phyloP scores from a whole-genome alignment of 2,888 invertebrate genomes.

The Hedya salicella region DNA sequence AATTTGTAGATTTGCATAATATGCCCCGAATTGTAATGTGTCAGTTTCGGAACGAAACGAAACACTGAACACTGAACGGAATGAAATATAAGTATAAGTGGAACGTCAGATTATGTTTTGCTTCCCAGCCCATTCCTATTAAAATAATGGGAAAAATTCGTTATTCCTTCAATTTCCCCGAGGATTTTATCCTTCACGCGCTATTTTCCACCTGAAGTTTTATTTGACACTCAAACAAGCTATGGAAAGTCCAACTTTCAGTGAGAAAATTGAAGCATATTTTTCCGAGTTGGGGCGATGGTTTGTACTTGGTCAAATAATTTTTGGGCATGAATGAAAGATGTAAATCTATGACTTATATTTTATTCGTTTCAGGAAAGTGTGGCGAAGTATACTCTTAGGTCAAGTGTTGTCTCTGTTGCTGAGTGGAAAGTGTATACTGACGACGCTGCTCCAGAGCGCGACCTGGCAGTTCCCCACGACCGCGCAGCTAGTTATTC shows the following conservation, averaged over 20 bases:
- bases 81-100: too few relatives aligned
- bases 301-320: conserved; percentile 67
- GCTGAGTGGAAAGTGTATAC: conserved; percentile 90
- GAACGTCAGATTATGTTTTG: conserved; percentile 56
- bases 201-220: conserved; percentile 49
- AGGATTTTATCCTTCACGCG: conserved; percentile 47
- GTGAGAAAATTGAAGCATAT: conserved; percentile 88
- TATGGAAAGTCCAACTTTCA: conserved; percentile 83
- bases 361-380: conserved; percentile 81
- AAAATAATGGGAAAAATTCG: conserved; percentile 53
- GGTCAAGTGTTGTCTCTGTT: conserved; percentile 91
- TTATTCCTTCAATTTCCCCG: conserved; percentile 45
- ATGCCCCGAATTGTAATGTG: conserved; percentile 4
- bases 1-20: too few relatives aligned
- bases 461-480: conserved; percentile 89
- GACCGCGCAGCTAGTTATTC: conserved; percentile 92
- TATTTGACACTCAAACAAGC: conserved; percentile 44
- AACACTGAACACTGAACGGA: conserved; percentile 34
- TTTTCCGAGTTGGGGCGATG: conserved; percentile 89
- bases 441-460: conserved; percentile 89
- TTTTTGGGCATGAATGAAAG: conserved; percentile 20
- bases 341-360: conserved; percentile 11
- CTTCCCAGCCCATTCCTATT: conserved; percentile 49
- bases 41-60: too few relatives aligned
- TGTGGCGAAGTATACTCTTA: conserved; percentile 89